Base-by-base conservation (phyloP, 2,888 invertebrate species). In the Metopia argyrocephala region DNA sequence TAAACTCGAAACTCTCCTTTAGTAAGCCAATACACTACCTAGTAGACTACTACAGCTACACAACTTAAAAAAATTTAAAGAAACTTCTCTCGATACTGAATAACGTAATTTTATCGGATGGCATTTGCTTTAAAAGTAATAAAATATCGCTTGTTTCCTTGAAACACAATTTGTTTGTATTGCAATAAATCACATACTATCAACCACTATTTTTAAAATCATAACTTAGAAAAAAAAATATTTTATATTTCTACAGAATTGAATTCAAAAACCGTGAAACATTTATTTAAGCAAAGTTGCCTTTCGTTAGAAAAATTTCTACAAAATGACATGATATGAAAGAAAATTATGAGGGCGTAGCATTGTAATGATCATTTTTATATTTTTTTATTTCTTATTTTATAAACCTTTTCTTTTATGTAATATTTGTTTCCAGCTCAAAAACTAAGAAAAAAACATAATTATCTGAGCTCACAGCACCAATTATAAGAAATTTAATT, bases 291-390 rank as follows among this genome's bases (percentile, higher is more conserved):
- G 28, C n/a, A 12, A 27, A 31, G 3, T 1, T 31, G 20, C 4
- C 3, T 61, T n/a, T 62, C 25, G 23, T 48, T 20, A 46, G 9
- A 5, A 25, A 27, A 31, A 20, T 59, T 31, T 20, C 31, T 15
- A 31, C 2, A 31, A 38, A 31, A 64, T 48, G 48, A 20, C 64
- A 50, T 28, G 18, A 28, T 38, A 18, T 31, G 38, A 9, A 23
- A 38, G 38, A 52, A 66, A 66, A 66, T 66, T 66, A 52, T 66
- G 52, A 66, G 52, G 65, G 52, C 65, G 52, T 52, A 66, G 21
- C 52, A 28, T 21, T 9, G 28, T 31, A 3, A 18, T 28, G 12
- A 38, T 38, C 38, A 38, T 38, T 15, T 7, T 54, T 7, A 12
- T 23, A 18, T 7, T 57, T 52, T 52, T 21, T 21, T 21, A 20